These are phyloP conservation scores for Chironomus tentans DNA, from an alignment of 2,888 invertebrate species.

Conservation along the genomic window DNA sequence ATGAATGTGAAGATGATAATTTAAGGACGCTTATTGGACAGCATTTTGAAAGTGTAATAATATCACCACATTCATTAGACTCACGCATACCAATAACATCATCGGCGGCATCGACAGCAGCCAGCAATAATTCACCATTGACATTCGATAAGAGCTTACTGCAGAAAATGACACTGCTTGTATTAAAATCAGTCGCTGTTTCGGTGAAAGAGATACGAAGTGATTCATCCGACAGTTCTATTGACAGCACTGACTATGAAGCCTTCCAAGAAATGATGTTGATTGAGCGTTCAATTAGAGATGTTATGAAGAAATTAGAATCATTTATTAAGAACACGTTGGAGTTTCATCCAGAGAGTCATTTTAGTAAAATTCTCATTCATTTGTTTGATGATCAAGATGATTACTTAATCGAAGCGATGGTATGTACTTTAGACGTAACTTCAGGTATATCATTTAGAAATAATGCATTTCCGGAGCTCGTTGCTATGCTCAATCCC, in stretches of 20 bases:
- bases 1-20: not conserved
- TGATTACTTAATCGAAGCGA: conserved; percentile 81
- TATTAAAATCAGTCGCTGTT: conserved; percentile 80
- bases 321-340: conserved; percentile 69
- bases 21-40: conserved; percentile 17
- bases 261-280: conserved; percentile 83
- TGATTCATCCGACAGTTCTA: conserved; percentile 72
- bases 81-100: conserved; percentile 38
- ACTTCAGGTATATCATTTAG: conserved; percentile 76
- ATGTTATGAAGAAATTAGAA: conserved; percentile 73
- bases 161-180: conserved; percentile 77
- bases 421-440: conserved; percentile 85
- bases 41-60: conserved; percentile 6
- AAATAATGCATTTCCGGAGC: conserved; percentile 68
- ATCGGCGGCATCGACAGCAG: conserved; percentile 29
- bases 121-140: not conserved
- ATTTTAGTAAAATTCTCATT: conserved; percentile 78
- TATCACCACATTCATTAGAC: not conserved
- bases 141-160: conserved; percentile 63
- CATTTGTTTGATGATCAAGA: conserved; percentile 85
- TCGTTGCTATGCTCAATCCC: conserved; percentile 75
- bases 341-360: conserved; percentile 80
- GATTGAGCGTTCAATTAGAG: conserved; percentile 75
- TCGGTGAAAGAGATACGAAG: conserved; percentile 83
- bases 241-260: conserved; percentile 76